Base-by-base conservation (phyloP, 2,888 invertebrate species). In the Yponomeuta plumbellus region DNA sequence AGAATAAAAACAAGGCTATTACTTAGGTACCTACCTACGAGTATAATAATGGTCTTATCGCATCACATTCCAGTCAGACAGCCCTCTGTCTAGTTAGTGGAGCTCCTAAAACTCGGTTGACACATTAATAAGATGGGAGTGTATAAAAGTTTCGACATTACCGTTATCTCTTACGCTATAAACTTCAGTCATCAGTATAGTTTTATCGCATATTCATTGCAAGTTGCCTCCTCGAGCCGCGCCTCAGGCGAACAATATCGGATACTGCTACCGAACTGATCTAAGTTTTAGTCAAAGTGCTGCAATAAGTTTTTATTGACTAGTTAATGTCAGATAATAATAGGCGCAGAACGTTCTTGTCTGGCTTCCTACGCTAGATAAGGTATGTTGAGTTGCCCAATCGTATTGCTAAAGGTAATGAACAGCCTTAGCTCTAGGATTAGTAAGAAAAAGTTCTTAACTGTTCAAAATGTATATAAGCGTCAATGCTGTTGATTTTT, bases 1-100 rank as follows among this genome's bases (percentile, higher is more conserved):
- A 68, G 75, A 74, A 77, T 82, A 82, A 85, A 86, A 86, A 87
- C 86, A 86, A 86, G 76, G 74, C 82, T 77, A 82, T 86, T 83
- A 85, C 76, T n/a, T 40, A 62, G 59, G 22, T 17, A 11, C 20
- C n/a, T n/a, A n/a, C n/a, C n/a, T n/a, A n/a, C n/a, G n/a, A n/a
- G n/a, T 11, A 20, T 34, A 61, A 59, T 59, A 59, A 59, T 21
- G 21, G 59, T 20, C 23, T 59, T 59, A 20, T 59, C 23, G 21
- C 22, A 11, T 59, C 59, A 52, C 13, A 52, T 17, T 17, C 44
- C 44, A 52, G 44, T 34, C 34, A 34, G 34, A 34, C 34, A 34
- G 6, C 34, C 34, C 34, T 34, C 34, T 34, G 34, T 34, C 34
- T 34, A 34, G 34, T 34, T 34, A 34, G 10, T 34, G 8, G 6